Evolutionary conservation across 1,140 invertebrate genomes (phyloP), one percentile per base, ranked within the genome.

Genomic region (Drosophila novamexicana): DNA sequence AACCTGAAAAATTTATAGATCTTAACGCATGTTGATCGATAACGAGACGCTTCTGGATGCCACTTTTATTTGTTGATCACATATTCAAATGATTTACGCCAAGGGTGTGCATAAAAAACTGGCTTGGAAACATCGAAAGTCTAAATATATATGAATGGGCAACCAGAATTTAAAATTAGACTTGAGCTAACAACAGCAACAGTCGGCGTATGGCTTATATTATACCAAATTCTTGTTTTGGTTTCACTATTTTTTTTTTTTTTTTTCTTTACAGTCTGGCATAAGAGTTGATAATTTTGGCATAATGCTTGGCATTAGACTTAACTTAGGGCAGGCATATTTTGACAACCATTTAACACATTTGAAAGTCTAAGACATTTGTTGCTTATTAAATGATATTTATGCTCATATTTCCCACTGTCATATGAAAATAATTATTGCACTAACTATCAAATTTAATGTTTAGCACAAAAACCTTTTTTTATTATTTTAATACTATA

Each of bases 101-200:
- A 64, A 52, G 36, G n/a, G 45, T 37, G 45, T 29, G 16, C 16
- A 9, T 10, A 52, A 14, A 47, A 63, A 63, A 22, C 6, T 40
- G 61, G 49, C 62, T 53, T 18, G 37, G 49, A 14, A 14, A 64
- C 36, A 53, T 64, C 37, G 7, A 64, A 34, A 34, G 9, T 42
- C 14, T 14, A 34, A 29, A 44, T 29, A 59, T 40, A 64, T 64
- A 64, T 64, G 49, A 64, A 64, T 64, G 49, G 62, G 18, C 29
- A 53, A 6, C 14, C 36, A 18, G 29, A 29, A 42, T 34, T 44
- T 64, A 64, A 42, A 64, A 32, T 64, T 64, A 64, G 62, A 53
- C 6, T 64, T 53, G 62, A 64, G 49, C 37, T 65, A 56, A 65
- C 37, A 44, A 54, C 53, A 56, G 18, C 22, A 6, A 16, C 22